Base-by-base conservation (phyloP, 2,113 vertebrate genomes). In the Drymodes brunneopygia region DNA sequence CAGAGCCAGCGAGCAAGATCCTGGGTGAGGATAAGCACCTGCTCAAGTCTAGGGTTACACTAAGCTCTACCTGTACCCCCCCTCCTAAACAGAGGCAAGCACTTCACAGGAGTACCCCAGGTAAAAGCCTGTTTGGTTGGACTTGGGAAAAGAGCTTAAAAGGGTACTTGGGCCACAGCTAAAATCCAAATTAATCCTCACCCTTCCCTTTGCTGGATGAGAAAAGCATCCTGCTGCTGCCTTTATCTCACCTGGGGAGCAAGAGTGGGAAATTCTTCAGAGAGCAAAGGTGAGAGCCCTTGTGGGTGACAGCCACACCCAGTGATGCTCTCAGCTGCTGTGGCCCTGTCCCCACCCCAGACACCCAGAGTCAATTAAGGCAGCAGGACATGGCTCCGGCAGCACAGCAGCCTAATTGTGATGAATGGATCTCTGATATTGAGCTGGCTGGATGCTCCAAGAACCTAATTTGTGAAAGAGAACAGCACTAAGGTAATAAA, bases 401-500 rank as follows among this genome's bases (percentile, higher is more conserved):
- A 94, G 77, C 31, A 2, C 57, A 75, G 80, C 73, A 79, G 57
- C 48, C 81, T 96, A 95, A 97, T 92, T 87, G 95, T 96, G 96
- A 97, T 31, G 57, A 94, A 95, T 81, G 70, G 16, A 60, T 56
- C 73, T n/a, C 35, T 0, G 15, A 38, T 53, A 61, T 0, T 6
- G 62, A 95, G 81, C 74, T 91, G 33, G 66, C 58, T 85, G 87
- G 78, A 44, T 85, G 79, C 75, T 95, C 87, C 74, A 80, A 82
- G 91, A 95, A 92, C 81, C 90, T 86, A 27, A 96, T 97, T 91
- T 97, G 87, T 91, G 92, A 77, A 90, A 50, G 58, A 58, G 92
- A 93, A 66, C 87, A 88, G 74, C 62, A 58, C 81, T 51, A 48
- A 78, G 84, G 84, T 75, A 93, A 96, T 95, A 94, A 95, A 95